Evolutionary conservation across 2,113 vertebrate genomes (phyloP).

Genomic region (Prunella himalayana): DNA sequence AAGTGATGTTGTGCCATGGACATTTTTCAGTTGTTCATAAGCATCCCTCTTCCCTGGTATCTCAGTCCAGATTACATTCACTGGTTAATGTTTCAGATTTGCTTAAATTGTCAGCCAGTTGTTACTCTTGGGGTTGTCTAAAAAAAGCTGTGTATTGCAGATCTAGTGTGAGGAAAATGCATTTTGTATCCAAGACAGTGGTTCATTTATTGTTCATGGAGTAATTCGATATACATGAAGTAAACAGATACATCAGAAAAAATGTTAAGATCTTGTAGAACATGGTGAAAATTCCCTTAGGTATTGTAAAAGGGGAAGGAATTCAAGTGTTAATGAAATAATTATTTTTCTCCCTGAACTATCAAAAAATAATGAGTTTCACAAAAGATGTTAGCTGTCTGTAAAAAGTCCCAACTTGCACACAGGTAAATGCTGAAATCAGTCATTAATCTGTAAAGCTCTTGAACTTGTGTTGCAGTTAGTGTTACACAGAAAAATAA

Average conservation of each 20-base stretch:
- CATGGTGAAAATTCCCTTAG: background rate
- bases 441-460: background rate
- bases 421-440: background rate
- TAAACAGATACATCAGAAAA: slow-evolving; percentile 20
- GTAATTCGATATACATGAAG: slow-evolving; percentile 3
- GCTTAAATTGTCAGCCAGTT: slow-evolving; percentile 12
- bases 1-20: background rate
- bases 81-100: slow-evolving; percentile 1
- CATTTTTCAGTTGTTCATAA: background rate
- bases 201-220: slow-evolving; percentile 15
- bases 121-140: slow-evolving; percentile 8
- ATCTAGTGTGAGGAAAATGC: background rate
- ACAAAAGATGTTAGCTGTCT: background rate
- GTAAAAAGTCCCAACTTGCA: background rate
- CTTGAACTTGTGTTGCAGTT: background rate
- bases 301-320: background rate
- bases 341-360: background rate
- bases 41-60: background rate
- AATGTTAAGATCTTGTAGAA: background rate
- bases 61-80: background rate
- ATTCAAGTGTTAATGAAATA: slow-evolving; percentile 29
- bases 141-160: background rate
- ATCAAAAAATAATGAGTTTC: background rate
- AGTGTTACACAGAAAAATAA: background rate
- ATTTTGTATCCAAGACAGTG: slow-evolving; percentile 19